Evolutionary conservation across 1,140 invertebrate species (phyloP), one percentile per base, ranked within the genome.

Genomic region (Drosophila lacertosa): DNA sequence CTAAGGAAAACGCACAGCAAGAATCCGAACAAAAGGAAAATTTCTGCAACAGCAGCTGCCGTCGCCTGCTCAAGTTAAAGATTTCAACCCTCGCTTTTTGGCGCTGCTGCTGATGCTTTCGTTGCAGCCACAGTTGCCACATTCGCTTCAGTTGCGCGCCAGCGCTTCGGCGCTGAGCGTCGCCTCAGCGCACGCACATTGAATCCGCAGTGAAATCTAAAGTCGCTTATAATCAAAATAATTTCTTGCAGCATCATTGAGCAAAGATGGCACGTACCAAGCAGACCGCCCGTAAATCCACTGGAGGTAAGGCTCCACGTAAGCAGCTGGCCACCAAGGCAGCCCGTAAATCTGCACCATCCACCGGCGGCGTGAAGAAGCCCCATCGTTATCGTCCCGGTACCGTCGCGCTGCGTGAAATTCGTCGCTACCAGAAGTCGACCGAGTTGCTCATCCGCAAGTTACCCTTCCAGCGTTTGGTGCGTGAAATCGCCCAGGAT

Each of bases 291-390:
- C 95, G 96, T 93, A 96, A 96, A 92, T 96, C 95, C 1, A 96
- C 95, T 58, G 96, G 95, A 93, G 96, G 96, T 67, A 97, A 97
- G 92, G 97, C 96, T 74, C 96, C 96, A 22, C 93, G 96, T 42
- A 97, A 97, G 92, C 96, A 97, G 83, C 92, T 97, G 88, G 96
- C 96, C 6, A 97, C 96, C 35, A 97, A 96, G 89, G 95, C 95
- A 5, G 95, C 95, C n/a, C 93, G 94, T 76, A 95, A 95, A 91
- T 94, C 93, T 72, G 94, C 94, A 2, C 95, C 95, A 3, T 94
- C 94, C 44, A 95, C 94, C 74, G 95, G 95, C 32, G 95, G 95
- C 45, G 95, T 96, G 0, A 96, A 96, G 92, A 96, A 95, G 86
- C 95, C 95, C 53, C 94, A 95, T 93, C 93, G 94, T 91, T 94